A percentile compares a stretch with the other conserved stretches of the same genome.
Evolutionary conservation across 2,888 invertebrate genomes (phyloP).

Genomic region (Dorcus parallelipipedus): DNA sequence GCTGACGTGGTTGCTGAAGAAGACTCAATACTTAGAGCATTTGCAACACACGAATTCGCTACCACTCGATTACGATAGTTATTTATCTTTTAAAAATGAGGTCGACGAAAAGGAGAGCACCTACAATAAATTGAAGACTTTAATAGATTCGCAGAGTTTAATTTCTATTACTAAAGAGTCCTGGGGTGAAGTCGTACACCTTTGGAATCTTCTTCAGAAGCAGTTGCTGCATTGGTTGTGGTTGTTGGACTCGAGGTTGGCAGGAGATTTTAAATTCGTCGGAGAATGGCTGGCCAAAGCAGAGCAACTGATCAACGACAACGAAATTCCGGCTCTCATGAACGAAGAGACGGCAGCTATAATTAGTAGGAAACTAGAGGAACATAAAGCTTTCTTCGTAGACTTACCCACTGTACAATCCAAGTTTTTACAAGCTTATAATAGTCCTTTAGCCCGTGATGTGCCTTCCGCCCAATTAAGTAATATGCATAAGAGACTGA

Average conservation of each 20-base stretch:
- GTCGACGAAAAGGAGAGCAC: conserved; percentile 67
- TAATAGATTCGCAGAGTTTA: conserved; percentile 77
- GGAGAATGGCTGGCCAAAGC: conserved; percentile 91
- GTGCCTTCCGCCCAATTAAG: conserved; percentile 78
- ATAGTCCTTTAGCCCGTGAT: conserved; percentile 64
- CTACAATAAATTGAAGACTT: conserved; percentile 74
- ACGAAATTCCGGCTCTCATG: conserved; percentile 78
- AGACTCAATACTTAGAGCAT: conserved; percentile 72
- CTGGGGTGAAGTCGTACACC: conserved; percentile 77
- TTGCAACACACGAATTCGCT: conserved; percentile 72
- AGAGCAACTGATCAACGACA: conserved; percentile 74
- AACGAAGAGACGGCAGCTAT: conserved; percentile 87
- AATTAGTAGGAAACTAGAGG: conserved; percentile 83
- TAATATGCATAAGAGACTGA: conserved; percentile 75
- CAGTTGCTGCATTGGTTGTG: conserved; percentile 85
- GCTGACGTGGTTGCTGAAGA: conserved; percentile 77
- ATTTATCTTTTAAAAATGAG: conserved; percentile 72
- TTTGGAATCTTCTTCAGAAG: conserved; percentile 78
- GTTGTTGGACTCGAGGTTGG: conserved; percentile 80
- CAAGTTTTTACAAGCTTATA: conserved; percentile 73
- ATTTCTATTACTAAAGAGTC: conserved; percentile 79
- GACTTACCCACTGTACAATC: conserved; percentile 74
- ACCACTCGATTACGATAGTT: conserved; percentile 78
- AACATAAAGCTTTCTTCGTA: conserved; percentile 86
- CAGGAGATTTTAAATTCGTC: conserved; percentile 79